phyloP scores from a whole-genome alignment of 2,888 invertebrate genomes.

The Ceraclea dissimilis region DNA sequence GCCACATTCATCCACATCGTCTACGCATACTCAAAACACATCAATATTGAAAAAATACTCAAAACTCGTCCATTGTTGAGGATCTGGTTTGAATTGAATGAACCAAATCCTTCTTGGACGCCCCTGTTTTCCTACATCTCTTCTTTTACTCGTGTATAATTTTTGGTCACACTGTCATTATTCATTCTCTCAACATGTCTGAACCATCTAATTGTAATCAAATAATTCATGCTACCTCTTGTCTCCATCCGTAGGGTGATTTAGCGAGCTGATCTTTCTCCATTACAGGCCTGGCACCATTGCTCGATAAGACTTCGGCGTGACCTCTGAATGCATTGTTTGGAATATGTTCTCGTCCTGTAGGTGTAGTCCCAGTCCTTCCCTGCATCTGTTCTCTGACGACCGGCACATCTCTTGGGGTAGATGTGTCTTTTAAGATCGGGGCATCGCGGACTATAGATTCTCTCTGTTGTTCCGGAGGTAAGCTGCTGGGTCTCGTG shows the following conservation, averaged over 20 bases:
- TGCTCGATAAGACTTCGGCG: conserved; percentile 24
- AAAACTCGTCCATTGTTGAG: too few relatives aligned
- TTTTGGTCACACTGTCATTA: too few relatives aligned
- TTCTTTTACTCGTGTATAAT: too few relatives aligned
- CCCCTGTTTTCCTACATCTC: too few relatives aligned
- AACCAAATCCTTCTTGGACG: too few relatives aligned
- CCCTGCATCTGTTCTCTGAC: conserved; percentile 3
- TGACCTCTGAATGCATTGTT: conserved; percentile 22
- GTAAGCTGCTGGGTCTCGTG: conserved; percentile 7
- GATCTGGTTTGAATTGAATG: too few relatives aligned
- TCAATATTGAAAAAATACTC: too few relatives aligned
- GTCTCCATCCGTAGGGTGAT: conserved; percentile 43
- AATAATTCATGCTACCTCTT: too few relatives aligned
- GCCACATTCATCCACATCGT: too few relatives aligned
- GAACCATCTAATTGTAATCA: too few relatives aligned
- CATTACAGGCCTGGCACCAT: conserved; percentile 32
- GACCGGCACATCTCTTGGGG: background rate
- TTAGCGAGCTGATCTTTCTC: conserved; percentile 48
- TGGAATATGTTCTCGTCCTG: conserved; percentile 10
- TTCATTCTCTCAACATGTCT: too few relatives aligned
- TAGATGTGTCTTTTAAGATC: background rate
- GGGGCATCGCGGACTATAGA: background rate
- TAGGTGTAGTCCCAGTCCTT: conserved; percentile 8
- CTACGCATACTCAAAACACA: too few relatives aligned
- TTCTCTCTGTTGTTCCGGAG: background rate